Evolutionary conservation across 2,888 invertebrate species (phyloP), one percentile per base, ranked within the genome.

Genomic region (Bugula neritina): DNA sequence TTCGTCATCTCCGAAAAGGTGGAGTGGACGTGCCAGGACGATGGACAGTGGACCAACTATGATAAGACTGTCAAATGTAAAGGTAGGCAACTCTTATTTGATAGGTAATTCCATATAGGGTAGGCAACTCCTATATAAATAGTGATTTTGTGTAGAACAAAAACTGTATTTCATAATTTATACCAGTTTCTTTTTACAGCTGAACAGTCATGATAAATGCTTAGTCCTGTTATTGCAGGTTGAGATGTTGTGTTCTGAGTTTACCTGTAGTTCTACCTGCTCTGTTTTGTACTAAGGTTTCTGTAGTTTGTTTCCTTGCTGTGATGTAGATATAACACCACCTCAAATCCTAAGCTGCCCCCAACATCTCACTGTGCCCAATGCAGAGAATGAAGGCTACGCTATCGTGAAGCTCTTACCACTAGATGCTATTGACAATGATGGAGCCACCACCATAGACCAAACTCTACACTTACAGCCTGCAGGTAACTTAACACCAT

Each of bases 41-140:
- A 63, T 63, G 63, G 63, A 31, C 63, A 63, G n/a, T 63, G 63
- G 63, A 63, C 13, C 29, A 63, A 63, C n/a, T 29, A 31, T 63
- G 63, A 63, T 31, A 63, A 63, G n/a, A 29, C 27, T 2, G 63
- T 63, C 31, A 29, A 21, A 27, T 63, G 63, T 63, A 25, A 34
- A 63, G 63, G 63, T 63, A 63, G 2, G 55, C 52, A 52, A 52
- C 52, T 52, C 52, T 21, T 13, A 52, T 13, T n/a, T n/a, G n/a
- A n/a, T n/a, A n/a, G n/a, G n/a, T n/a, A n/a, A n/a, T n/a, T n/a
- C n/a, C n/a, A n/a, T n/a, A n/a, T n/a, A n/a, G n/a, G n/a, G n/a
- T n/a, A n/a, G n/a, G n/a, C n/a, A n/a, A n/a, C n/a, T n/a, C n/a
- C n/a, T n/a, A n/a, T n/a, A n/a, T n/a, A n/a, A n/a, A n/a, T n/a